Evolutionary conservation across 2,888 invertebrate genomes (phyloP), one percentile per base, ranked within the genome.

Genomic region (Cosmopolites sordidus): DNA sequence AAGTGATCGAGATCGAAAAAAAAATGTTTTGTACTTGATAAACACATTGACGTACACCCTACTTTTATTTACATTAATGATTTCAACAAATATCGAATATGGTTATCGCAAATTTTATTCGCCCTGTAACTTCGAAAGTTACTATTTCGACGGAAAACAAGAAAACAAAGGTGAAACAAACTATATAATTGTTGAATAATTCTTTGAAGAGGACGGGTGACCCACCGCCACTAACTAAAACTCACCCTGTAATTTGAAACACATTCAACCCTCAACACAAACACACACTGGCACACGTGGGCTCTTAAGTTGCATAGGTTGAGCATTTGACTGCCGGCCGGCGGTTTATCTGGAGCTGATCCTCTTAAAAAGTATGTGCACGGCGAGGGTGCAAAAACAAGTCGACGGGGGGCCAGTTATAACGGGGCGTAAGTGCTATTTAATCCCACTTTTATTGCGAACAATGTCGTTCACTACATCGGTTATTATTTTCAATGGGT

Each of bases 381-480:
- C n/a, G n/a, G n/a, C n/a, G n/a, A n/a, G n/a, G n/a, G n/a, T 9
- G 27, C 9, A 9, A 27, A 9, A 27, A 27, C 5, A 9, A 9
- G 27, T 9, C 27, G 27, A 5, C 27, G 9, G 27, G 9, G 27
- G 27, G 27, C 6, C 6, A 5, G 27, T 6, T 9, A 27, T n/a
- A 27, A 27, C 27, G 27, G 6, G 27, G 64, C 60, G n/a, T n/a
- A n/a, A n/a, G n/a, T n/a, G n/a, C n/a, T 61, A 62, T 66, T 67
- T 66, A 67, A 67, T 67, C 65, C 67, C 64, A 59, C 64, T 64
- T 60, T 63, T 64, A 65, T 65, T 65, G 63, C 60, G 62, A 63
- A 66, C 61, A 61, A 59, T 61, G 27, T 27, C 64, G 40, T 64
- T 64, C 66, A 66, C 63, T 63, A 65, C 66, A 64, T 66, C 65